Base-by-base conservation (phyloP, 2,113 vertebrate genomes). In the Cyprinodon tularosa region DNA sequence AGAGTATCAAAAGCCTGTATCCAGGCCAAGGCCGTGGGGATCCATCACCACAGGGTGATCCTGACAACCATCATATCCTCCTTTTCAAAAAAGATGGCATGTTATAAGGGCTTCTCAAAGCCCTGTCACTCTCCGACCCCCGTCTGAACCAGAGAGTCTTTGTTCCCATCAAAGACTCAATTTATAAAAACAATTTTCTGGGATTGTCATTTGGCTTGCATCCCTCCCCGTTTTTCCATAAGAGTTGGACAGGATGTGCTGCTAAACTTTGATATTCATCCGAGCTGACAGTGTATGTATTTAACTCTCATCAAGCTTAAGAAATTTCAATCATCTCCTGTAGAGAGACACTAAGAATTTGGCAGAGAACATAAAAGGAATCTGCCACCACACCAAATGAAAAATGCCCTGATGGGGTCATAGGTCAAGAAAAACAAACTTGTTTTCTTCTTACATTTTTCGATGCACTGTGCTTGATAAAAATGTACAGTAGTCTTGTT, bases 11-110 rank as follows among this genome's bases (percentile, higher is more conserved):
- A 91, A 88, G 89, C 79, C 68, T 75, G 10, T 67, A 84, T 91
- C 88, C 78, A 88, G 87, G 84, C 88, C 71, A 85, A 83, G 84
- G 61, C 85, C 87, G 82, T 47, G 57, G 89, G 90, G 88, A 90
- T 91, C 86, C 84, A 15, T 91, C 91, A 48, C 87, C 87, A 86
- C 72, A 62, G 92, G 91, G 81, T 64, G 85, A 87, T 86, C 84
- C 80, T 91, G 90, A 92, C 90, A 93, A 89, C 86, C 91, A 86
- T 90, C 86, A 87, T 86, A 90, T 93, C 87, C 77, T 93, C 92
- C 89, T 91, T 88, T 93, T 93, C 81, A 93, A 67, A 93, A 68
- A 89, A 77, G 83, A 86, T 91, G 91, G 92, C 91, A 93, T 84
- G 67, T 83, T 20, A 83, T 83, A 89, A 85, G 87, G 84, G 86